Percentiles rank a stretch among this genome's conserved stretches.
phyloP scores from a whole-genome alignment of 2,888 invertebrate genomes.

The Spisula solida region DNA sequence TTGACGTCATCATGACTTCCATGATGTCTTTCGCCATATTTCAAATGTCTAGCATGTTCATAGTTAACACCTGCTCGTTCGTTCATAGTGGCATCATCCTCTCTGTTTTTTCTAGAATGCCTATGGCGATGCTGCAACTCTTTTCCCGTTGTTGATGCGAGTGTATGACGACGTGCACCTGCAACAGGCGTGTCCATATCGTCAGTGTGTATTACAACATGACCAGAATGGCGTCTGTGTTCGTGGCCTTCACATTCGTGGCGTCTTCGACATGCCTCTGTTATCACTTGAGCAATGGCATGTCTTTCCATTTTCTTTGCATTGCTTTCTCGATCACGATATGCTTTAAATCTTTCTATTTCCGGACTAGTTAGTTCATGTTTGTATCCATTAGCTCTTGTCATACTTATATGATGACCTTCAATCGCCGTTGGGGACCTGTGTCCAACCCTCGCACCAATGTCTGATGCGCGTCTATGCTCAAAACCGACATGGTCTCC shows the following conservation, averaged over 20 bases:
- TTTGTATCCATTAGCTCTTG: conserved; percentile 8
- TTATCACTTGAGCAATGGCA: background rate
- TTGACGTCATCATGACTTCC: conserved; percentile 6
- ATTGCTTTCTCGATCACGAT: background rate
- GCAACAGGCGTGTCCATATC: background rate
- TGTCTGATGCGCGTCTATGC: background rate
- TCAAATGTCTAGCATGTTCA: background rate
- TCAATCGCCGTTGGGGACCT: background rate
- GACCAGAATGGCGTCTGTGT: background rate
- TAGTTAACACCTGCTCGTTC: background rate
- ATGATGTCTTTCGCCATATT: background rate
- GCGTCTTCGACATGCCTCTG: background rate
- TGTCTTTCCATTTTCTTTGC: background rate
- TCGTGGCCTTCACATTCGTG: background rate
- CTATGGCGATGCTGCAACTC: background rate
- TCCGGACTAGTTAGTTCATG: background rate
- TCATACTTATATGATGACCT: background rate
- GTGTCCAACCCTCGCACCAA: background rate
- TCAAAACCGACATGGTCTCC: background rate
- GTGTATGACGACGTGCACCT: background rate
- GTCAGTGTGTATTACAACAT: background rate
- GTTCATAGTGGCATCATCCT: background rate
- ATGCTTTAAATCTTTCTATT: background rate
- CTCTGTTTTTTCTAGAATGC: background rate
- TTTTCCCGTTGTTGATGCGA: background rate